phyloP scores from a whole-genome alignment of 2,888 invertebrate species.

The Limnephilus lunatus region DNA sequence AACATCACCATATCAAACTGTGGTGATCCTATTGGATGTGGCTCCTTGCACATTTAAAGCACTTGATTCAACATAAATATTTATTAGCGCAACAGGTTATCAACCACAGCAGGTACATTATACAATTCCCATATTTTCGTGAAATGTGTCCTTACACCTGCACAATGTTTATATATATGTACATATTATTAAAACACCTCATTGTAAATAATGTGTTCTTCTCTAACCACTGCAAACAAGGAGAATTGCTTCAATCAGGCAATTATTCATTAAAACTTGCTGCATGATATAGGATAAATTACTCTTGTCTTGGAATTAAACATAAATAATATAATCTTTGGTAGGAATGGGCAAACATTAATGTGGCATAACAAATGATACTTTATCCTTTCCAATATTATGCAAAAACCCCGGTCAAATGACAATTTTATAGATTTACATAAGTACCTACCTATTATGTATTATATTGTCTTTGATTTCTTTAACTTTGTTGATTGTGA shows the following conservation, averaged over 20 bases:
- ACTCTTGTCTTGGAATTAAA: not conserved
- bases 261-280: not conserved
- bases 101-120: not conserved
- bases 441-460: not conserved
- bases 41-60: slow-evolving; percentile 54
- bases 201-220: not conserved
- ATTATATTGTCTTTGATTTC: not conserved
- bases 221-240: not conserved
- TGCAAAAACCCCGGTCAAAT: not conserved
- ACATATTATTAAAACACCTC: not conserved
- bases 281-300: not conserved
- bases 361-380: not conserved
- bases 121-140: not conserved
- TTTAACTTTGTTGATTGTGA: not conserved
- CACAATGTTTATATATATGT: not conserved
- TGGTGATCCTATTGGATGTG: slow-evolving; percentile 44
- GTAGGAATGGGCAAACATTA: not conserved
- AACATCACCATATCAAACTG: slow-evolving; percentile 62
- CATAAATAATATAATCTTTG: not conserved
- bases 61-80: slow-evolving; percentile 47
- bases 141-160: not conserved
- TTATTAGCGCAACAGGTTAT: not conserved
- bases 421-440: too few relatives aligned
- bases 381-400: not conserved
- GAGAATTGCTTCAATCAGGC: not conserved